Percentiles rank a stretch among this genome's conserved stretches.
Evolutionary conservation across 2,797 vertebrate species (phyloP).

Genomic region (Falco concolor): DNA sequence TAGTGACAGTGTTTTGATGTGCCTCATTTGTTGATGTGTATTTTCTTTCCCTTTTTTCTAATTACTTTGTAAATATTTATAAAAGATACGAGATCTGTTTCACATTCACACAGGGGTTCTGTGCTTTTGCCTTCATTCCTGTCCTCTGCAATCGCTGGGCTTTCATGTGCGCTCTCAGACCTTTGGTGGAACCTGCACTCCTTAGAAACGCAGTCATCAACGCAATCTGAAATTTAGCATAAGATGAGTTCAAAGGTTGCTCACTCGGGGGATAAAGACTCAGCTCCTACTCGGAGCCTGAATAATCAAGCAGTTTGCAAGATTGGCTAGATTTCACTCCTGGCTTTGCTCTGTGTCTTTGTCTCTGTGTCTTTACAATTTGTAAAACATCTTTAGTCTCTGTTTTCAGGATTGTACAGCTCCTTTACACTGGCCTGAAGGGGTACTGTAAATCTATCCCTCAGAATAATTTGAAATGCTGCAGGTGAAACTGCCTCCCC

Average conservation of each 20-base stretch:
- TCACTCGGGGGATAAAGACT: background rate
- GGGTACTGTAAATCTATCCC: slow-evolving; percentile 26
- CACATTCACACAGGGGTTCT: background rate
- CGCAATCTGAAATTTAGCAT: background rate
- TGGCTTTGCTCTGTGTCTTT: background rate
- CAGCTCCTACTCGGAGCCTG: background rate
- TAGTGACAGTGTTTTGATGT: slow-evolving; percentile 61
- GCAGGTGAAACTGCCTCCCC: background rate
- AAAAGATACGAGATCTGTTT: slow-evolving; percentile 37
- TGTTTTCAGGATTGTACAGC: slow-evolving; percentile 10
- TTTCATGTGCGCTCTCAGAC: background rate
- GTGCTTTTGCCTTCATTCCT: slow-evolving; percentile 13
- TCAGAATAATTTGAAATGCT: background rate
- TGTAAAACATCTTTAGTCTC: slow-evolving; percentile 14
- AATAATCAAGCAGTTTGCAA: background rate
- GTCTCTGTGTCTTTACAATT: slow-evolving; percentile 7
- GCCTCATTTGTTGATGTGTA: slow-evolving; percentile 39
- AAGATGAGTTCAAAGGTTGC: slow-evolving; percentile 6
- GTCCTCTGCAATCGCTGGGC: background rate
- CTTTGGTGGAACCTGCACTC: background rate
- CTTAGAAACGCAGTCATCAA: background rate
- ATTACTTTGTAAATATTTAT: slow-evolving; percentile 60
- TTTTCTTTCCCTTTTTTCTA: slow-evolving; percentile 35
- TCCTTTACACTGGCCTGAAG: slow-evolving; percentile 35
- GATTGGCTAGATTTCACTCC: slow-evolving; percentile 8